Conservation (phyloP, 2,797 vertebrate genomes). For the Buphagus erythrorhynchus region DNA sequence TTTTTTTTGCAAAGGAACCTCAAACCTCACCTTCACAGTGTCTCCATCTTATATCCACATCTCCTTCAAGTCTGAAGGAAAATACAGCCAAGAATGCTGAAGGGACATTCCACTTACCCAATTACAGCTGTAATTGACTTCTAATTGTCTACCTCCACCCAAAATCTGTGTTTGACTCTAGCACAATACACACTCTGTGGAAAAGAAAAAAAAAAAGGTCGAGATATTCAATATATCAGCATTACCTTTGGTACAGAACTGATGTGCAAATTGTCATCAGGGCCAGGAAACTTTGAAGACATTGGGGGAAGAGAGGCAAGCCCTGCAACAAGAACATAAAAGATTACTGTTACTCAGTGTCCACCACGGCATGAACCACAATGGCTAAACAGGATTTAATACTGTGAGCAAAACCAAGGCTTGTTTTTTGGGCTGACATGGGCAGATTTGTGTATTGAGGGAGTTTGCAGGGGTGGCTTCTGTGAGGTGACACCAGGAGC, state of each 20-base stretch:
- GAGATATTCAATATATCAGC: background rate
- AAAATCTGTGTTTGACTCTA: background rate
- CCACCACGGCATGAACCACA: background rate
- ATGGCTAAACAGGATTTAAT: background rate
- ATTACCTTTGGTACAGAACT: constrained; percentile 45
- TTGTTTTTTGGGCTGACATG: background rate
- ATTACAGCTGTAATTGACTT: background rate
- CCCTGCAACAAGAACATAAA: constrained; percentile 30
- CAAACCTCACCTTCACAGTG: background rate
- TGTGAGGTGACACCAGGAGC: background rate
- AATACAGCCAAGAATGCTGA: background rate
- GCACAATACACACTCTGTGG: background rate
- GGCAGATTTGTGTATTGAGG: background rate
- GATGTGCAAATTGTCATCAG: background rate
- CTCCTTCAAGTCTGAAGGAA: background rate
- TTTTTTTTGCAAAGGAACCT: background rate
- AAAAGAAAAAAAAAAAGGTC: background rate
- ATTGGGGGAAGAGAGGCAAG: background rate
- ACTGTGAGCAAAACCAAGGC: background rate
- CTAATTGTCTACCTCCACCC: background rate
- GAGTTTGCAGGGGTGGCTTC: background rate
- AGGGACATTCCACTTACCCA: background rate
- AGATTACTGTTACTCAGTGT: background rate
- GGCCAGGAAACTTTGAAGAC: background rate
- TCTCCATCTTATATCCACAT: background rate